Evolutionary conservation across 2,888 invertebrate species (phyloP), one percentile per base, ranked within the genome.

Genomic region (Chymomyza caudatula): DNA sequence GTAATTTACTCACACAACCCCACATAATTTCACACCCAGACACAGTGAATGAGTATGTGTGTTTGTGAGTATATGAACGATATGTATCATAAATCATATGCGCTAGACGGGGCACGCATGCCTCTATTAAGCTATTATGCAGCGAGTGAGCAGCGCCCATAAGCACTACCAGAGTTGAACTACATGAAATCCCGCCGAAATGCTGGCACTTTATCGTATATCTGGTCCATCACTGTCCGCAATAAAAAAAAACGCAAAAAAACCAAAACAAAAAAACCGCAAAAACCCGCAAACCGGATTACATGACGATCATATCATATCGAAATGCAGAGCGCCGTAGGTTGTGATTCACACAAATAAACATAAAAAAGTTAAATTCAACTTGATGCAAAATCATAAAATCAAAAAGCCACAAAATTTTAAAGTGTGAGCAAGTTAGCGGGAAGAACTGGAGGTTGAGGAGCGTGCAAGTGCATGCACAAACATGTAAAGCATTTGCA

Each of bases 301-400:
- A 74, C 78, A 69, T 51, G 52, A 47, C 56, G 69, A 80, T 70
- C 73, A 59, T 67, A 84, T 81, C 74, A 20, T 20, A 51, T 51
- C 20, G 65, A 60, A 66, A 73, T 72, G 65, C 65, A 74, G 71
- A 69, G 25, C 69, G 65, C 78, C 66, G 47, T 60, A 65, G 67
- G 68, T 65, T 63, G 71, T 37, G 67, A 65, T 56, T 66, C 55
- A 42, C 22, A 17, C 52, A 66, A 60, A 57, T 56, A 23, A 56
- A 66, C 69, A 2, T 4, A 22, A 56, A 76, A 71, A 74, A 63
- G 44, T 49, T 63, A 47, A 65, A 37, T 44, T 57, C 25, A 22
- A 29, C 22, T 25, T 44, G 53, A 60, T 67, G 63, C 19, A 11
- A 42, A 68, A 64, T 66, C 71, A 63, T 61, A 65, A 72, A 71